Conservation (phyloP, 37 sponge, comb jelly and placozoan species). For the Aplysina aerophoba region DNA sequence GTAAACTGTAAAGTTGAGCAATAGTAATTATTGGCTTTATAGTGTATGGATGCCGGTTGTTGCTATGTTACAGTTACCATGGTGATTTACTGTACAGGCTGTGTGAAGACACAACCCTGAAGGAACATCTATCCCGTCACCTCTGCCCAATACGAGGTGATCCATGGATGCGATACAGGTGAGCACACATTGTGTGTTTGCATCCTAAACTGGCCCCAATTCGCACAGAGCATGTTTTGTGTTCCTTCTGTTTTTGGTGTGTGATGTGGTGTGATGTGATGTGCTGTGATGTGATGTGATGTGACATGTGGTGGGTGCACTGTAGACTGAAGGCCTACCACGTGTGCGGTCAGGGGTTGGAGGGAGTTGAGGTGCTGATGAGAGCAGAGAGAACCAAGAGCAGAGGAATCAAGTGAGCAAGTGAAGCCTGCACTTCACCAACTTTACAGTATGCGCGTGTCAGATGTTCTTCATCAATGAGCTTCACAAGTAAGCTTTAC, state of each 20-base stretch:
- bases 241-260: no score
- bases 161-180: conserved; percentile 60
- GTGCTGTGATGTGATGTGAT: no score
- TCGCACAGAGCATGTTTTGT: no score
- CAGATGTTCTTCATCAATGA: not conserved
- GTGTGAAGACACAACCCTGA: conserved; percentile 51
- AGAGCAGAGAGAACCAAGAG: conserved; percentile 13
- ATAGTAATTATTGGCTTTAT: not conserved
- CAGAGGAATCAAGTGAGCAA: not conserved
- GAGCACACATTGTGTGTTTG: not conserved
- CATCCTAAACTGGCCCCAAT: no score
- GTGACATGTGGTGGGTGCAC: no score
- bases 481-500: not conserved
- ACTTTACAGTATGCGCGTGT: no score
- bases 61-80: not conserved
- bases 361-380: conserved; percentile 31
- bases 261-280: no score
- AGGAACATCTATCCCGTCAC: conserved; percentile 38
- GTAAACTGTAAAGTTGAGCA: not conserved
- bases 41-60: not conserved
- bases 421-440: no score
- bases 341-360: not conserved
- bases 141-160: conserved; percentile 59
- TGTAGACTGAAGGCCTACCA: conserved; percentile 43
- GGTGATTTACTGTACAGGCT: conserved; percentile 32